Evolutionary conservation across 2,113 vertebrate genomes (phyloP), one percentile per base, ranked within the genome.

Genomic region (Pachypanchax playfairii): DNA sequence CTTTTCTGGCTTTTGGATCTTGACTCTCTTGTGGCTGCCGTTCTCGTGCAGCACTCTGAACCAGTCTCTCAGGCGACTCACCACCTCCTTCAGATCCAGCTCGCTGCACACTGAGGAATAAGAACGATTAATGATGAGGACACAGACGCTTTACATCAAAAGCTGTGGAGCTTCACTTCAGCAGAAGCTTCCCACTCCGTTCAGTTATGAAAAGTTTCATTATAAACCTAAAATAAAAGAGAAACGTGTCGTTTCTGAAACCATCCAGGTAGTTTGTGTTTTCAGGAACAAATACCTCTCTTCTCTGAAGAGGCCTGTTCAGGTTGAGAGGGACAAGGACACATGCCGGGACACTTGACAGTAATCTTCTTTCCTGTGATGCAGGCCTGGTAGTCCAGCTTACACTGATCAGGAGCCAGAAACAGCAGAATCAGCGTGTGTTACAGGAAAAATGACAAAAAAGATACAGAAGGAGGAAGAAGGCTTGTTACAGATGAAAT

Each of bases 301-400:
- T 93, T 94, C 73, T 92, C 88, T 65, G 63, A 87, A 80, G 89
- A 64, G 60, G 76, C 92, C 52, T 73, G 83, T 29, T 92, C 83
- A 71, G 88, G 90, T 63, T 91, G 89, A 62, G 91, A 69, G 49
- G 90, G 85, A 79, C 97, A 99, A 7, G 96, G 96, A 75, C 97
- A 99, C 66, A 82, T 93, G 83, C 95, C 95, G 81, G 94, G 66
- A 51, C 97, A 99, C 87, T 93, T 94, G 77, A 94, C 90, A 31
- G 91, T 91, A 42, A 99, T 94, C 80, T 95, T 94, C 89, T 98
- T 98, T 79, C 93, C 93, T 71, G 92, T 93, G 88, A 94, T 91
- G 87, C 97, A 99, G 1, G 95, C 93, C 82, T 99, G 96, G 85
- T 97, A 98, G 54, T 99, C 96, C 72, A 99, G 89, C 82, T 99